Conservation (phyloP, 2,888 invertebrate species). For the Drosophila pegasa region DNA sequence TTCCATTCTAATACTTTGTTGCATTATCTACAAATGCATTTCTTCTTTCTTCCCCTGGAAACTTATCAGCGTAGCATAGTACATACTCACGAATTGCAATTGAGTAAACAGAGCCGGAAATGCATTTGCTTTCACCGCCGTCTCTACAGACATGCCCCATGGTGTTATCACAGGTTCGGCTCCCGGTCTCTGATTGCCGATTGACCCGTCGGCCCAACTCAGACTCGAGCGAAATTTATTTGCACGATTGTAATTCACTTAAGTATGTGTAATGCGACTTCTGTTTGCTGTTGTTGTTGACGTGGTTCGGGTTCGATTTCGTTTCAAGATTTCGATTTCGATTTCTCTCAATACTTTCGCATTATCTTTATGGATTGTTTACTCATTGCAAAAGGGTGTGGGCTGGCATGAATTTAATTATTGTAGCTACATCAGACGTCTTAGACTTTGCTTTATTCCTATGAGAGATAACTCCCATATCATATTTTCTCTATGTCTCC, state of each 20-base stretch:
- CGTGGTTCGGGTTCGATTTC: constrained; percentile 18
- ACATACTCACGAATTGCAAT: constrained; percentile 61
- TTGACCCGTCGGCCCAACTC: constrained; percentile 20
- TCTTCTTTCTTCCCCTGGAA: constrained; percentile 13
- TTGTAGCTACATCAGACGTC: no score
- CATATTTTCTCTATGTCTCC: background rate
- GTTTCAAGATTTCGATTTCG: background rate
- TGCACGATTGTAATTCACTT: constrained; percentile 45
- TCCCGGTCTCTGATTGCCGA: constrained; percentile 27
- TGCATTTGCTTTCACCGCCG: constrained; percentile 75
- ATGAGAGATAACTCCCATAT: background rate
- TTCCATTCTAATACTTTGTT: constrained; percentile 29
- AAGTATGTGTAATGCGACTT: constrained; percentile 33
- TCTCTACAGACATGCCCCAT: constrained; percentile 10
- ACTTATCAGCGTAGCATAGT: constrained; percentile 53
- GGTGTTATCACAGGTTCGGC: constrained; percentile 43
- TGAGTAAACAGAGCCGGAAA: constrained; percentile 75
- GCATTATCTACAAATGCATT: constrained; percentile 58
- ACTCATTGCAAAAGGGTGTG: constrained; percentile 41
- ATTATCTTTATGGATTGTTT: constrained; percentile 41
- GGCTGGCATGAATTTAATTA: no score
- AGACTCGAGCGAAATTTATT: constrained; percentile 40
- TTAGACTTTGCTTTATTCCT: background rate
- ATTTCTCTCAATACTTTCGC: constrained; percentile 18
- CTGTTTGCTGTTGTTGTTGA: constrained; percentile 16